A percentile compares a stretch with the other conserved stretches of the same genome.
These are phyloP conservation scores for Cryptophagus acutangulus DNA, from an alignment of 2,888 invertebrate species.

Conservation along the genomic window DNA sequence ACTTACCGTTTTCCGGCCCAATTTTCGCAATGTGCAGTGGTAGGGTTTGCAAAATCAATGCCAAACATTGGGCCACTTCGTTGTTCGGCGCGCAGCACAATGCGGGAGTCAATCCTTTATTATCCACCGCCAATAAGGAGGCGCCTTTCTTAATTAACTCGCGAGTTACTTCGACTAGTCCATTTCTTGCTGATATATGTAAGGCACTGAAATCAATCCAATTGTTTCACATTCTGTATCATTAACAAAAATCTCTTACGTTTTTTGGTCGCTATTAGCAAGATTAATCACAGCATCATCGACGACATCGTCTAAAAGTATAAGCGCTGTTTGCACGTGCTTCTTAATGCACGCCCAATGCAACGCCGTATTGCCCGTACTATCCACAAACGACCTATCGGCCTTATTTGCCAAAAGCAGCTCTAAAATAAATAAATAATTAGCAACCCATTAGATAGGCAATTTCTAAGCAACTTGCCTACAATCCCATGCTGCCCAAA, in stretches of 20 bases:
- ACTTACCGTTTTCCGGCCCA: not conserved
- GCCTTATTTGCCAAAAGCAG: conserved; percentile 53
- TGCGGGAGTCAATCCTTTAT: conserved; percentile 59
- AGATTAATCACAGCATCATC: conserved; percentile 47
- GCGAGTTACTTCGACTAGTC: conserved; percentile 56
- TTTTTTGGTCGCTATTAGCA: conserved; percentile 54
- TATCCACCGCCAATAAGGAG: conserved; percentile 54
- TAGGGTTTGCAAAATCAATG: conserved; percentile 48
- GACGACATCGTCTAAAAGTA: conserved; percentile 53
- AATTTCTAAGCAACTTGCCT: conserved; percentile 42
- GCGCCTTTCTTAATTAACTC: conserved; percentile 56
- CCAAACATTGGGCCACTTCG: conserved; percentile 58
- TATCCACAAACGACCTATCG: conserved; percentile 51
- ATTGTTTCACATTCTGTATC: not conserved
- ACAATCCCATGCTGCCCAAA: conserved; percentile 54
- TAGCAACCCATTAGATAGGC: conserved; percentile 8
- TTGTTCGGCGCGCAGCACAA: conserved; percentile 58
- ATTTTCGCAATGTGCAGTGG: conserved; percentile 1
- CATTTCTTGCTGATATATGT: conserved; percentile 59
- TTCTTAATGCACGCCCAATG: conserved; percentile 58
- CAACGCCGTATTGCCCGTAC: conserved; percentile 56
- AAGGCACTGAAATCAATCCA: conserved; percentile 48
- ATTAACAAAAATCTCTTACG: conserved; percentile 42
- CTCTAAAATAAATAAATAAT: conserved; percentile 45
- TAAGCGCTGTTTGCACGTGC: conserved; percentile 54